Conservation (phyloP, 2,888 invertebrate genomes). For the Entomobrya multifasciata region DNA sequence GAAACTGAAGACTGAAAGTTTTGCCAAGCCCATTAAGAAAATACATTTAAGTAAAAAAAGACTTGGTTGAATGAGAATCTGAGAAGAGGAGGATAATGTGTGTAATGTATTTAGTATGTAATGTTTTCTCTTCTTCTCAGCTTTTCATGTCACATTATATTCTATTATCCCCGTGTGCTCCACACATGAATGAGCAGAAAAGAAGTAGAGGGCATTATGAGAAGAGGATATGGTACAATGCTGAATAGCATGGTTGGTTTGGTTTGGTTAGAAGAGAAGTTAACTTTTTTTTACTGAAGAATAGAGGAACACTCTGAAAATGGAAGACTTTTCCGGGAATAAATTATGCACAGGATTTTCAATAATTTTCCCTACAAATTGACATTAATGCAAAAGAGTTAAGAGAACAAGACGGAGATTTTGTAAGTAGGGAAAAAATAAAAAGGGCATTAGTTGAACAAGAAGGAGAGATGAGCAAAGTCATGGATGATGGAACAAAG, state of each 20-base stretch:
- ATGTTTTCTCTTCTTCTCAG: slow-evolving; percentile 17
- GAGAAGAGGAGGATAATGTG: neutral
- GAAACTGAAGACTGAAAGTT: slow-evolving; percentile 32
- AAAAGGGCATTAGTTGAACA: neutral
- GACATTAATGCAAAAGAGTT: slow-evolving; percentile 53
- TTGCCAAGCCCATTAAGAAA: slow-evolving; percentile 60
- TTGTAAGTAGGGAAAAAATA: neutral
- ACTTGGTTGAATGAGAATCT: neutral
- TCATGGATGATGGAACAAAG: slow-evolving; percentile 48
- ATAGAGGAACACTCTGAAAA: neutral
- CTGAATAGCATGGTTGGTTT: too few relatives aligned
- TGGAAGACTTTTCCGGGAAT: slow-evolving; percentile 36
- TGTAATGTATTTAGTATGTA: slow-evolving; percentile 32
- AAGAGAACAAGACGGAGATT: neutral
- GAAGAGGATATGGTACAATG: neutral
- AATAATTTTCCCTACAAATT: slow-evolving; percentile 65
- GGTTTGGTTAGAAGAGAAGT: neutral
- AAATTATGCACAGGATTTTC: slow-evolving; percentile 60
- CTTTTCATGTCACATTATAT: slow-evolving; percentile 38
- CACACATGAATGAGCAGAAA: slow-evolving; percentile 22
- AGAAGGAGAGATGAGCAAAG: slow-evolving; percentile 13
- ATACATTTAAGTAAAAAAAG: neutral
- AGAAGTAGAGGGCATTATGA: neutral
- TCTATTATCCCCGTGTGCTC: slow-evolving; percentile 34
- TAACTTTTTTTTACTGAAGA: neutral